Conservation (phyloP, 2,797 vertebrate species). For the Garrulus glandarius region DNA sequence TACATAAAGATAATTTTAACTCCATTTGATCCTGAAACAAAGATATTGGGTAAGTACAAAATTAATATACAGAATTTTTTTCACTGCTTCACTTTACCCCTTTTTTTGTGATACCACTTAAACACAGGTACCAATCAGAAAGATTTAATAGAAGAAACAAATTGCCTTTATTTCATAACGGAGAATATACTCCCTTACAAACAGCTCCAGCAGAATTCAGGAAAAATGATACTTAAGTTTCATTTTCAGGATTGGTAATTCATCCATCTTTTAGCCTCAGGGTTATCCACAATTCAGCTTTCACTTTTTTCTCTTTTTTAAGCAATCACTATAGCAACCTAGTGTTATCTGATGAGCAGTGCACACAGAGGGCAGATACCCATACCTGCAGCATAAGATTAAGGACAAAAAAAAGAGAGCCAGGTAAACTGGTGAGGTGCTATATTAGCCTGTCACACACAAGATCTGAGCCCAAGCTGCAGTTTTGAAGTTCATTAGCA, state of each 20-base stretch:
- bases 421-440: background rate
- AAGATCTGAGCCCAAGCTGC: background rate
- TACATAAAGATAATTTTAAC: background rate
- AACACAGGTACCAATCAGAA: background rate
- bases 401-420: background rate
- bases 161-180: background rate
- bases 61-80: background rate
- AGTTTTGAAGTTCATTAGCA: background rate
- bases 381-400: background rate
- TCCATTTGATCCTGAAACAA: background rate
- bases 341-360: background rate
- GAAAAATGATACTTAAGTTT: background rate
- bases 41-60: background rate
- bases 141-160: background rate
- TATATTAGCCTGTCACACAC: background rate
- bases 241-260: slow-evolving; percentile 28
- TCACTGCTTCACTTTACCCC: background rate
- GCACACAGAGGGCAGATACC: background rate
- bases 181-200: background rate
- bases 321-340: slow-evolving; percentile 53
- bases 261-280: slow-evolving; percentile 2
- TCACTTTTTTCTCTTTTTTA: slow-evolving; percentile 2
- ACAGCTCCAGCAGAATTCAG: background rate
- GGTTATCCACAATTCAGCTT: background rate
- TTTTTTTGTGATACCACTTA: background rate